Evolutionary conservation across 2,113 vertebrate species (phyloP), one percentile per base, ranked within the genome.

Genomic region (Danionella cerebrum): DNA sequence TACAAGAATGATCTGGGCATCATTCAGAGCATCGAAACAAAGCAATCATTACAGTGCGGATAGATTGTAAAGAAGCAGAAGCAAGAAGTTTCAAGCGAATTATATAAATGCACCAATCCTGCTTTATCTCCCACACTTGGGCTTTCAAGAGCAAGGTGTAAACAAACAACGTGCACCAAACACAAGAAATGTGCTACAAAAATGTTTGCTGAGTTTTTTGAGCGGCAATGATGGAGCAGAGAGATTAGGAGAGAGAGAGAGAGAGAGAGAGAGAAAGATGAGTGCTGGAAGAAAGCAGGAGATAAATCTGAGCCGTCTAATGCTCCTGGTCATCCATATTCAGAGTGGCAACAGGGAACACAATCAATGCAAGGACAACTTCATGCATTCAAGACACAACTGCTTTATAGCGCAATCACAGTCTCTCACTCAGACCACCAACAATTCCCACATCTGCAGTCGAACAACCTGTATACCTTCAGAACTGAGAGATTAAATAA

Each of bases 281-380:
- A 1, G 10, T 16, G 29, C n/a, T 12, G 31, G 14, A 66, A 50
- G 57, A 51, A 51, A 14, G 24, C n/a, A 14, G 4, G 38, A 54
- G 53, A 63, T 58, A 68, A 65, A 54, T 19, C 48, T 16, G 42
- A 67, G 52, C 63, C 55, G 62, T n/a, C 67, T 70, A 38, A 25
- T 10, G 11, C 36, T 69, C 47, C 65, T 45, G 38, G 69, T 13
- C 69, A 68, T 71, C 33, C 64, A 69, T 69, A 72, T 74, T 69
- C 58, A 72, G 55, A 48, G 29, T 63, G 59, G 59, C 58, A 45
- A 35, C 3, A 19, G 52, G 63, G 36, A 73, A 33, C 65, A 65
- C 53, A 63, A 77, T 78, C 76, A 19, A 72, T 69, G 52, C 47
- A 71, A 25, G 27, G 58, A 47, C 29, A 66, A 54, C 33, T 69